Conservation (phyloP, 2,888 invertebrate genomes). For the Nudaria mundana region DNA sequence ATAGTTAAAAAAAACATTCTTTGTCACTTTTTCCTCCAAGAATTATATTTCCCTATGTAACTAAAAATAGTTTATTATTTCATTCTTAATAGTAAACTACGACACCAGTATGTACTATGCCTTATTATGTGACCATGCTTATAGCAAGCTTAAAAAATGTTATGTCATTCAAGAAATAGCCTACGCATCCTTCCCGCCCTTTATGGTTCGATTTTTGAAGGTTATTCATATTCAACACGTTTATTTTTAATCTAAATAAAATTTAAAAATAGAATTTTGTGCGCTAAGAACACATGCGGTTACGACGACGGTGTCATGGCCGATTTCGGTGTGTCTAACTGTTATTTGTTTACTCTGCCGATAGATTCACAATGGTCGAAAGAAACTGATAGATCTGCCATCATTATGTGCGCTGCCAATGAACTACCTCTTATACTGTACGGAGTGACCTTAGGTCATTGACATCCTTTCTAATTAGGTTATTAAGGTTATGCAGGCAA, state of each 20-base stretch:
- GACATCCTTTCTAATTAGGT: slow-evolving; percentile 14
- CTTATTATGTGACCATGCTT: no score
- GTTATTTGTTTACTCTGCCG: slow-evolving; percentile 2
- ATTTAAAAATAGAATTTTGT: not conserved
- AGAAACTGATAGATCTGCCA: slow-evolving; percentile 2
- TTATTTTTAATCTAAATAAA: no score
- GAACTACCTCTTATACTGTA: slow-evolving; percentile 2
- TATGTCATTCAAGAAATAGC: no score
- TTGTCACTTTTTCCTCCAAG: no score
- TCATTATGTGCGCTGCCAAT: slow-evolving; percentile 4
- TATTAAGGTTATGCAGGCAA: slow-evolving; percentile 10
- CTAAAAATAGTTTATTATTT: no score
- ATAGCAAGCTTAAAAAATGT: no score
- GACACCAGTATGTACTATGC: no score
- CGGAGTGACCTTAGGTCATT: slow-evolving; percentile 11
- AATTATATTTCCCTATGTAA: no score
- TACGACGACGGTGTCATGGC: not conserved
- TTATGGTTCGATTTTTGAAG: not conserved
- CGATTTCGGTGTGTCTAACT: not conserved
- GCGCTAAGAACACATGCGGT: not conserved
- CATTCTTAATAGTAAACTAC: no score
- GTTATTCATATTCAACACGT: not conserved
- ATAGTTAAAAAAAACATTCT: no score
- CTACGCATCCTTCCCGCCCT: no score
- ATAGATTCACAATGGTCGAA: slow-evolving; percentile 1